A percentile compares a stretch with the other conserved stretches of the same genome.
Evolutionary conservation across 2,797 vertebrate genomes (phyloP).

Genomic region (Cyprinodon diabolis): DNA sequence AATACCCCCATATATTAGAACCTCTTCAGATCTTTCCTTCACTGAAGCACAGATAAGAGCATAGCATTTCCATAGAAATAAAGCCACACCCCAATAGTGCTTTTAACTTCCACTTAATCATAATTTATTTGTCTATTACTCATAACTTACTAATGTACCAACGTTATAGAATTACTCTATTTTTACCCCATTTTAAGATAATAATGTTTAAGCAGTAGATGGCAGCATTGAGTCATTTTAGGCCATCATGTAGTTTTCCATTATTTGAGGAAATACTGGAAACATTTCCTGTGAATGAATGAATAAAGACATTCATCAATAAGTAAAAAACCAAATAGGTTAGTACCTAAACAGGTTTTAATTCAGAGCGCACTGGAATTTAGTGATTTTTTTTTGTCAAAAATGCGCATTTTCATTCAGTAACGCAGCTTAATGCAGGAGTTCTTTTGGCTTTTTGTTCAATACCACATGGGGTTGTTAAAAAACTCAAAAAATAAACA

Average conservation of each 20-base stretch:
- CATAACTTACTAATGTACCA: constrained; percentile 5
- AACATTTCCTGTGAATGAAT: constrained; percentile 13
- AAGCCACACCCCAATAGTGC: neutral
- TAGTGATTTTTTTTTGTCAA: neutral
- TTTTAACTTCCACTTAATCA: constrained; percentile 1
- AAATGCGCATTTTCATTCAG: neutral
- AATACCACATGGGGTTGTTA: neutral
- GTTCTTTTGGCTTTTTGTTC: no score
- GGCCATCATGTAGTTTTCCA: constrained; percentile 3
- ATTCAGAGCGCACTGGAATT: neutral
- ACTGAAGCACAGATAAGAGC: neutral
- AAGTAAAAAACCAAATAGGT: constrained; percentile 1
- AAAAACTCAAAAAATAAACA: neutral
- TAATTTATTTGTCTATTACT: constrained; percentile 10
- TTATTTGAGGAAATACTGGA: neutral
- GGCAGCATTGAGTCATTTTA: constrained; percentile 79
- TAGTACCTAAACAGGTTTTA: neutral
- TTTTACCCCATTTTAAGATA: neutral
- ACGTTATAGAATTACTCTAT: neutral
- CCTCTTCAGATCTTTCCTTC: constrained; percentile 3
- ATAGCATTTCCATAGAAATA: neutral
- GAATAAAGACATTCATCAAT: constrained; percentile 14
- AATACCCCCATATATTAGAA: neutral
- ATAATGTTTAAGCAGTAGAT: constrained; percentile 64
- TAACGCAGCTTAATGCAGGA: no score